A percentile compares a stretch with the other conserved stretches of the same genome.
Evolutionary conservation across 2,888 invertebrate genomes (phyloP).

Genomic region (Amiota minor): DNA sequence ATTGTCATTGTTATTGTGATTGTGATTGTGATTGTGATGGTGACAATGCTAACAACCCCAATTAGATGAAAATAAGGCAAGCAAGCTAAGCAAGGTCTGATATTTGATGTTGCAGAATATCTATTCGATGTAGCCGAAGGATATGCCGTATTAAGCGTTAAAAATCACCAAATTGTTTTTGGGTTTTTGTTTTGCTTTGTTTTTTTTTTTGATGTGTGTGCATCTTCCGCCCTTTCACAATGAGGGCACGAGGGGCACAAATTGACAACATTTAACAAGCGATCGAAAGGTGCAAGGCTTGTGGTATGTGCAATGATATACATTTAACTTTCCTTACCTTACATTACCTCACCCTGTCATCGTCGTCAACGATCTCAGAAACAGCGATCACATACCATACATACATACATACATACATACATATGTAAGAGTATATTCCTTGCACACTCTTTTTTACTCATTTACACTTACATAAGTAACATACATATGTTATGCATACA

Average conservation of each 20-base stretch:
- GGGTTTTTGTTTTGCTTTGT: neutral
- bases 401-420: neutral
- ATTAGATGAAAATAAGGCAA: constrained; percentile 56
- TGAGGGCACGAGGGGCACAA: constrained; percentile 16
- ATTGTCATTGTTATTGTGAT: neutral
- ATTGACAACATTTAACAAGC: neutral
- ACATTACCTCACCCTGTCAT: neutral
- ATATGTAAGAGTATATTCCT: neutral
- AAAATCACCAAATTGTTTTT: constrained; percentile 45
- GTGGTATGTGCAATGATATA: neutral
- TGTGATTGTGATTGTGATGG: constrained; percentile 39
- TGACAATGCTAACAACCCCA: constrained; percentile 56
- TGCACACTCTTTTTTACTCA: constrained; percentile 21
- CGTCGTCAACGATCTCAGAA: too few species aligned
- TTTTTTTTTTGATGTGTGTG: neutral
- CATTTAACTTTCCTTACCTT: constrained; percentile 8
- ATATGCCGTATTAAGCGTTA: constrained; percentile 45
- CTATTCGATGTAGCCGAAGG: constrained; percentile 31
- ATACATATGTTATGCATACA: too few species aligned
- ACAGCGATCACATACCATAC: too few species aligned
- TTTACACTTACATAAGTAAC: constrained; percentile 53
- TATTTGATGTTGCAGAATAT: neutral
- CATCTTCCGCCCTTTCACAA: neutral
- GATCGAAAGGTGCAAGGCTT: constrained; percentile 6
- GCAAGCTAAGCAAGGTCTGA: neutral